phyloP scores from a whole-genome alignment of 2,888 invertebrate species.

The Aphodius granarius region DNA sequence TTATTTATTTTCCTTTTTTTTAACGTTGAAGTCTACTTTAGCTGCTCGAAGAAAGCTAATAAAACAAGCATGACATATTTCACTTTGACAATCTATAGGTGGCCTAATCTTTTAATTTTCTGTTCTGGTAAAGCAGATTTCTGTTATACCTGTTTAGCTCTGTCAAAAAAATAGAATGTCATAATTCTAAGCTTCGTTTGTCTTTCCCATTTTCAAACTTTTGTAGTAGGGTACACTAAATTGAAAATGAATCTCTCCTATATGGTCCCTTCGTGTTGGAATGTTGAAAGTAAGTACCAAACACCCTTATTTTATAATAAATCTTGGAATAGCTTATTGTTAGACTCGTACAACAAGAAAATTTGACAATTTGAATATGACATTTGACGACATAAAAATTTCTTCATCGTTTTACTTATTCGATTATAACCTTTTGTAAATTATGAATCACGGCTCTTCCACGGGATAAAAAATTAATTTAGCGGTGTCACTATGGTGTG shows the following conservation, averaged over 20 bases:
- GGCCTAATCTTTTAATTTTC: too few relatives aligned
- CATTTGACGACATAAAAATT: background rate
- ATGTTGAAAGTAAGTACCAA: background rate
- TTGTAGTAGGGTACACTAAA: background rate
- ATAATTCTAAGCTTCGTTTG: background rate
- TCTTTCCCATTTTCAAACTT: background rate
- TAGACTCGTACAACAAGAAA: background rate
- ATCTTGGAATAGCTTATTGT: background rate
- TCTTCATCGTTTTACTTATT: too few relatives aligned
- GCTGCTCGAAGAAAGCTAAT: too few relatives aligned
- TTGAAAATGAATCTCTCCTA: background rate
- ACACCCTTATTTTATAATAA: background rate
- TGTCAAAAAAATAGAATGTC: background rate
- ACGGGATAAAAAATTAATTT: too few relatives aligned
- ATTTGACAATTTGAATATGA: background rate
- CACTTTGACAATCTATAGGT: too few relatives aligned
- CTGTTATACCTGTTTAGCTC: background rate
- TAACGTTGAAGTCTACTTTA: too few relatives aligned
- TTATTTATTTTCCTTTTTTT: background rate
- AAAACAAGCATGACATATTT: too few relatives aligned
- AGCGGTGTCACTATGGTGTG: conserved; percentile 5
- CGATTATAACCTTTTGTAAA: too few relatives aligned
- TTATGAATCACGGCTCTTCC: too few relatives aligned
- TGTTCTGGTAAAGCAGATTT: too few relatives aligned
- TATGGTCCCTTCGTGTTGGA: background rate